Evolutionary conservation across 2,888 invertebrate genomes (phyloP).

Genomic region (Ectemnius lituratus): DNA sequence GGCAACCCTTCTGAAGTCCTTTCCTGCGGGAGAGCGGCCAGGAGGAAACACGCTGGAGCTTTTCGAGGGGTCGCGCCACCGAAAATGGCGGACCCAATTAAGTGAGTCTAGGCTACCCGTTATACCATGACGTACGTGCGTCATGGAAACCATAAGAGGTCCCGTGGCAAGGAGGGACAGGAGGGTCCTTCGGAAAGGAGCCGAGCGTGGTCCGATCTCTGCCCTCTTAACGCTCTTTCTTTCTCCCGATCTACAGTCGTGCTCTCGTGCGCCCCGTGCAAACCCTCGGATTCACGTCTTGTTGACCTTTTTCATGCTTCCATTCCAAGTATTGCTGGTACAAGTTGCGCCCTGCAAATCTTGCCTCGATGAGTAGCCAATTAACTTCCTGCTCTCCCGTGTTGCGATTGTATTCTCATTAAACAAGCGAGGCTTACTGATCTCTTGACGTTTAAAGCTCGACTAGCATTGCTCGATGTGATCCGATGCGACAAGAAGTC

Average conservation of each 20-base stretch:
- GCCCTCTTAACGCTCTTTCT: neutral
- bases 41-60: constrained; percentile 60
- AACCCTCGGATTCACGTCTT: constrained; percentile 64
- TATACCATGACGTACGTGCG: constrained; percentile 53
- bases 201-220: constrained; percentile 18
- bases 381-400: constrained; percentile 24
- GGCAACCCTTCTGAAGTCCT: constrained; percentile 73
- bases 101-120: constrained; percentile 71
- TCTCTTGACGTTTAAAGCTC: neutral
- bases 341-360: constrained; percentile 19
- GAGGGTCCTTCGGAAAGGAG: constrained; percentile 45
- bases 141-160: constrained; percentile 56
- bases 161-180: constrained; percentile 54
- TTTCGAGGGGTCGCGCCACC: constrained; percentile 68
- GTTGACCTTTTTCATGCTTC: constrained; percentile 64
- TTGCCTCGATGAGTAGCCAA: constrained; percentile 38
- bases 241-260: constrained; percentile 33
- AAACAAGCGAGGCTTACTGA: neutral
- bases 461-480: too few relatives aligned
- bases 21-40: constrained; percentile 39
- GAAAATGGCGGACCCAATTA: constrained; percentile 79
- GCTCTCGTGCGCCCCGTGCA: constrained; percentile 27
- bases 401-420: constrained; percentile 12
- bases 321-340: constrained; percentile 26
- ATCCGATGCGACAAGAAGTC: too few relatives aligned